Percentiles rank a stretch among this genome's conserved stretches.
Conservation (phyloP, 2,888 invertebrate genomes). For the Argyra leucocephala region DNA sequence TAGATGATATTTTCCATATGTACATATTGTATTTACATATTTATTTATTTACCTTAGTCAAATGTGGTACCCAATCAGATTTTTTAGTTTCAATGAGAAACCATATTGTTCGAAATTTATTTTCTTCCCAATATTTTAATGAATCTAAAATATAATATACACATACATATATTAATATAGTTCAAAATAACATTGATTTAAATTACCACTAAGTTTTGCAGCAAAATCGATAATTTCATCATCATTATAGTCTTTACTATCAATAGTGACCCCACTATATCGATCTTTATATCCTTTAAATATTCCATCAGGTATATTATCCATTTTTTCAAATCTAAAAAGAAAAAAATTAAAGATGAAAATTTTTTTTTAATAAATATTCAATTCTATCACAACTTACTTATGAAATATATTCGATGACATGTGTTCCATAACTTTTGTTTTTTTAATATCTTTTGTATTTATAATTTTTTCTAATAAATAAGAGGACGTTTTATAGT, state of each 20-base stretch:
- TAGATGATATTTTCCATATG: too few relatives aligned
- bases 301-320: slow-evolving; percentile 33
- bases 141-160: slow-evolving; percentile 54
- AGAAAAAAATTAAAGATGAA: background rate
- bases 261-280: slow-evolving; percentile 65
- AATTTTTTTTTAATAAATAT: background rate
- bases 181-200: slow-evolving; percentile 16
- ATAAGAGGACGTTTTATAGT: background rate
- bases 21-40: too few relatives aligned
- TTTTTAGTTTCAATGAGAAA: slow-evolving; percentile 64
- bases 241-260: slow-evolving; percentile 54
- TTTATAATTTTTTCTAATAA: background rate
- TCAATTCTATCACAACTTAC: background rate
- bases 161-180: slow-evolving; percentile 26
- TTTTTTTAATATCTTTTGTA: background rate
- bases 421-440: background rate
- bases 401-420: background rate
- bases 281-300: slow-evolving; percentile 52
- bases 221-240: slow-evolving; percentile 44
- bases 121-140: slow-evolving; percentile 54
- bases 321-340: slow-evolving; percentile 24
- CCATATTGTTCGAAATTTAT: slow-evolving; percentile 66
- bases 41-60: slow-evolving; percentile 51
- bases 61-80: slow-evolving; percentile 63
- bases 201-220: slow-evolving; percentile 51